Evolutionary conservation across 2,888 invertebrate genomes (phyloP).

Genomic region (Drosophila engyochracea): DNA sequence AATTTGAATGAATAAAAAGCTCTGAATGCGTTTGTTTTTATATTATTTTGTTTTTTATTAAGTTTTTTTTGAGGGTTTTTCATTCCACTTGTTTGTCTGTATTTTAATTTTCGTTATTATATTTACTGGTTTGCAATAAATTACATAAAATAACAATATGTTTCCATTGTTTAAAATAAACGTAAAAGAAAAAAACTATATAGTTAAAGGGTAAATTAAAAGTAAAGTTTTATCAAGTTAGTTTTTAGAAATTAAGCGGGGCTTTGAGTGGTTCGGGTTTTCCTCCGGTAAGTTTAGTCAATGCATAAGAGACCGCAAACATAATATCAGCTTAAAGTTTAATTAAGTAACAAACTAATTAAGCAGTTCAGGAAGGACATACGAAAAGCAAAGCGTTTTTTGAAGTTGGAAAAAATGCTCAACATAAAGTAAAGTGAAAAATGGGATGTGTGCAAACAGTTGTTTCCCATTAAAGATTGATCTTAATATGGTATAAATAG

Average conservation of each 20-base stretch:
- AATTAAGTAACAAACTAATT: constrained; percentile 64
- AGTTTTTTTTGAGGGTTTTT: constrained; percentile 55
- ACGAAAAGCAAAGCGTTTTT: constrained; percentile 23
- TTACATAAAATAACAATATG: constrained; percentile 69
- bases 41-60: constrained; percentile 73
- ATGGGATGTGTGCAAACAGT: constrained; percentile 31
- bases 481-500: constrained; percentile 62
- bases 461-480: constrained; percentile 46
- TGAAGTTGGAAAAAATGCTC: constrained; percentile 29
- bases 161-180: constrained; percentile 59
- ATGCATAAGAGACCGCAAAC: constrained; percentile 41
- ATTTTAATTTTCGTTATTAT: constrained; percentile 66
- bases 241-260: constrained; percentile 50
- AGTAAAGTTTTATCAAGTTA: constrained; percentile 68
- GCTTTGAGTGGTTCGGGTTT: constrained; percentile 40
- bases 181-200: constrained; percentile 56
- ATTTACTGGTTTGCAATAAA: constrained; percentile 76
- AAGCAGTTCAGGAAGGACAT: constrained; percentile 28
- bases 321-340: constrained; percentile 53
- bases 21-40: constrained; percentile 40
- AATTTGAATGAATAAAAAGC: constrained; percentile 1
- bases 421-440: constrained; percentile 32
- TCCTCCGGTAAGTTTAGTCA: constrained; percentile 37
- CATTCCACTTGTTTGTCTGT: constrained; percentile 67
- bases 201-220: constrained; percentile 67